Evolutionary conservation across 35 echinoderm and acorn worm genomes (phyloP).

Genomic region (Eucidaris tribuloides): DNA sequence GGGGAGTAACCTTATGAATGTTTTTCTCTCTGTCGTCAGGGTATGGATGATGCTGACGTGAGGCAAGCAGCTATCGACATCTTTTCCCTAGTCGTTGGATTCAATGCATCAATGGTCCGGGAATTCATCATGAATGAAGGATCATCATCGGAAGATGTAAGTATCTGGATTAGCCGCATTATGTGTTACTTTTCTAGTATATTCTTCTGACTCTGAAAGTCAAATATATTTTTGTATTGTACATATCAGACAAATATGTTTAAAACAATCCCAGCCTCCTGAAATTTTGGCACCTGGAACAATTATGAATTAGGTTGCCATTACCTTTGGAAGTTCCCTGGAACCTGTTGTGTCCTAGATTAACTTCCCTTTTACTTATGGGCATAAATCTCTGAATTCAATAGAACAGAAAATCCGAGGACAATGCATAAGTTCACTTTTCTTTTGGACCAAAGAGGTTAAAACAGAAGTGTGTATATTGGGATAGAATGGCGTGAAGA

Average conservation of each 20-base stretch:
- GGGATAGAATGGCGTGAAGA: too few relatives aligned
- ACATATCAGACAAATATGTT: neutral
- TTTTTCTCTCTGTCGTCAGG: constrained; percentile 32
- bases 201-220: neutral
- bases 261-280: neutral
- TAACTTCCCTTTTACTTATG: too few relatives aligned
- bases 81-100: constrained; percentile 95
- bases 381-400: too few relatives aligned
- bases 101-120: constrained; percentile 89
- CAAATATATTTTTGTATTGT: neutral
- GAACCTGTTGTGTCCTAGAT: neutral
- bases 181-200: neutral
- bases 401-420: too few relatives aligned
- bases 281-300: neutral
- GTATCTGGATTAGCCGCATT: neutral
- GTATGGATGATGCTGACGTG: constrained; percentile 84
- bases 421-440: too few relatives aligned
- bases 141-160: constrained; percentile 91
- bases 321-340: neutral
- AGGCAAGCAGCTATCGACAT: constrained; percentile 98
- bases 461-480: too few relatives aligned
- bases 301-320: neutral
- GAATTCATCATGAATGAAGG: constrained; percentile 95
- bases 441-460: too few relatives aligned
- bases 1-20: neutral